A percentile compares a stretch with the other conserved stretches of the same genome.
phyloP scores from a whole-genome alignment of 2,888 invertebrate genomes.

The Pachycephus smyrnensis region DNA sequence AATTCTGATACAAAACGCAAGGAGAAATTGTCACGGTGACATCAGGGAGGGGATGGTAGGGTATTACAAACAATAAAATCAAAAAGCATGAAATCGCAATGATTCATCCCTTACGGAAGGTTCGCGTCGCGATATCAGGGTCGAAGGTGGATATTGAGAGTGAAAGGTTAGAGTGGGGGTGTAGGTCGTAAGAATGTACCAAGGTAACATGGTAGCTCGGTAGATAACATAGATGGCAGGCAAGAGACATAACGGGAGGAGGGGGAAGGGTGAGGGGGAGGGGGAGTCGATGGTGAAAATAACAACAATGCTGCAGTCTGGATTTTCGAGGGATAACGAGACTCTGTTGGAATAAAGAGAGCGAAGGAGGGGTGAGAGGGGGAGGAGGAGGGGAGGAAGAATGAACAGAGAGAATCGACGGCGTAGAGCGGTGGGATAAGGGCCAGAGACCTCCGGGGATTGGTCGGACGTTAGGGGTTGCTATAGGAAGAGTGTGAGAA shows the following conservation, averaged over 20 bases:
- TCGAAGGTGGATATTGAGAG: background rate
- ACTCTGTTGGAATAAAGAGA: background rate
- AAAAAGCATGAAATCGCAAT: background rate
- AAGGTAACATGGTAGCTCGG: background rate
- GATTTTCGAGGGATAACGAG: background rate
- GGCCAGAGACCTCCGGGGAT: background rate
- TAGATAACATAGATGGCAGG: background rate
- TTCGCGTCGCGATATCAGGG: background rate
- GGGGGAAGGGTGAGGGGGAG: background rate
- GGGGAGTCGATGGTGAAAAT: background rate
- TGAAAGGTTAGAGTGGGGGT: background rate
- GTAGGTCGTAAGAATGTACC: background rate
- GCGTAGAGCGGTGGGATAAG: background rate
- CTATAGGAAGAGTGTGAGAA: conserved; percentile 22
- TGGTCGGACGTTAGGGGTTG: conserved; percentile 18
- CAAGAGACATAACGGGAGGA: background rate
- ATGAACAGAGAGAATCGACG: background rate
- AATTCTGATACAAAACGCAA: background rate
- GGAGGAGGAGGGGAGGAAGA: background rate
- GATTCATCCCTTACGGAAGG: background rate
- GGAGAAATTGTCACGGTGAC: no score
- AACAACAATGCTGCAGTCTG: background rate
- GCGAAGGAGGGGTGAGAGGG: background rate
- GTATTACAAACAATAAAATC: background rate
- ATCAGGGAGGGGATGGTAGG: no score